phyloP scores from a whole-genome alignment of 2,888 invertebrate genomes.

The Lasioglossum malachurum region DNA sequence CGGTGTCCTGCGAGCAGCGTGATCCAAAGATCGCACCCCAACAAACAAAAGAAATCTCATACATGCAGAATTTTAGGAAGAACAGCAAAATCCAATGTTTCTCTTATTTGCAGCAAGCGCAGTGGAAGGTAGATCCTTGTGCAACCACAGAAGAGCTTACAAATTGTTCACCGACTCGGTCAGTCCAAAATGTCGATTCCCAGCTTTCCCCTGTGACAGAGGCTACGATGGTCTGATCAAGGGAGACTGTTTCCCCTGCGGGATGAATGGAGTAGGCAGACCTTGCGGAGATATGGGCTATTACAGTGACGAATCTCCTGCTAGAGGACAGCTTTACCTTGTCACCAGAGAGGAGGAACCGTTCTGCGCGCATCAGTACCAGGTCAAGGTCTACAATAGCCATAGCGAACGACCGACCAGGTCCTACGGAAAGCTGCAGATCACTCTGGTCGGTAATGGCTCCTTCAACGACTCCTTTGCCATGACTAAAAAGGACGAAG shows the following conservation, averaged over 20 bases:
- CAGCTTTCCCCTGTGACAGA: slow-evolving; percentile 93
- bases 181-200: slow-evolving; percentile 95
- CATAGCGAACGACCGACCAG: slow-evolving; percentile 88
- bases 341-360: slow-evolving; percentile 96
- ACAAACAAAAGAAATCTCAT: background rate
- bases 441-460: slow-evolving; percentile 92
- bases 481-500: slow-evolving; percentile 93
- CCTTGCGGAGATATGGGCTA: slow-evolving; percentile 97
- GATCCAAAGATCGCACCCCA: background rate
- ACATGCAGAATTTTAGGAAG: background rate
- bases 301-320: slow-evolving; percentile 94
- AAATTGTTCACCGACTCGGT: slow-evolving; percentile 98
- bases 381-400: slow-evolving; percentile 91
- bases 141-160: slow-evolving; percentile 97
- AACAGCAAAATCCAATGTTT: background rate
- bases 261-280: slow-evolving; percentile 85
- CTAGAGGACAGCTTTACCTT: slow-evolving; percentile 94
- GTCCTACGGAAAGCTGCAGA: slow-evolving; percentile 91
- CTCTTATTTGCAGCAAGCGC: slow-evolving; percentile 87
- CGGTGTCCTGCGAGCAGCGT: slow-evolving; percentile 20
- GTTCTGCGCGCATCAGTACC: slow-evolving; percentile 96
- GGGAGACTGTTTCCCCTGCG: slow-evolving; percentile 92
- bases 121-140: slow-evolving; percentile 93
- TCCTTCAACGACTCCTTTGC: slow-evolving; percentile 95
- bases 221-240: slow-evolving; percentile 93